Percentiles rank a stretch among this genome's conserved stretches.
These are phyloP conservation scores for Hippocampus guttulatus DNA, from an alignment of 2,113 vertebrate species.

Conservation along the genomic window DNA sequence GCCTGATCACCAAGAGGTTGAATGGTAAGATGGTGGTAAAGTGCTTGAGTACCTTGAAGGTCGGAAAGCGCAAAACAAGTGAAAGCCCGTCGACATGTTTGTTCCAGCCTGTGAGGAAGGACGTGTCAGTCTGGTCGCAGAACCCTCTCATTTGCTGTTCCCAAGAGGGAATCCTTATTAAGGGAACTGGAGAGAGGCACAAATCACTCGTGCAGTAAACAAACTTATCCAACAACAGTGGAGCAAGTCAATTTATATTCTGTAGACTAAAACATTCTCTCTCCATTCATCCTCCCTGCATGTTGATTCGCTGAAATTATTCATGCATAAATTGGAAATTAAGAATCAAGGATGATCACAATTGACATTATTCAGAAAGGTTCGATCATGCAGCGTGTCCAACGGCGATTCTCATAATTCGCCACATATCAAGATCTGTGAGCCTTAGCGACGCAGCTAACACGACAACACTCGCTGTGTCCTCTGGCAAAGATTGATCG, in stretches of 20 bases:
- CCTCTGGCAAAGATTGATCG: constrained; percentile 56
- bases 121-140: not conserved
- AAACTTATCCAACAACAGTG: not conserved
- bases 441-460: constrained; percentile 54
- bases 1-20: no score
- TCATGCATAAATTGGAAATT: constrained; percentile 15
- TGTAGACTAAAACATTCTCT: not conserved
- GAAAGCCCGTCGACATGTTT: not conserved
- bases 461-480: constrained; percentile 43
- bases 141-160: not conserved
- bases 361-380: constrained; percentile 16
- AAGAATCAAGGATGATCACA: constrained; percentile 22
- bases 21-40: no score
- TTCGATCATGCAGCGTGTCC: constrained; percentile 29
- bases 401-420: not conserved
- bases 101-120: not conserved
- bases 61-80: no score
- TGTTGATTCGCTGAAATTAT: not conserved
- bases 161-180: constrained; percentile 1
- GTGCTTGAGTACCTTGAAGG: no score
- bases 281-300: not conserved
- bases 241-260: not conserved
- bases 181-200: not conserved
- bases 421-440: constrained; percentile 14
- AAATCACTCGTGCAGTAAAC: not conserved